Evolutionary conservation across 2,113 vertebrate species (phyloP), one percentile per base, ranked within the genome.

Genomic region (Ia io): DNA sequence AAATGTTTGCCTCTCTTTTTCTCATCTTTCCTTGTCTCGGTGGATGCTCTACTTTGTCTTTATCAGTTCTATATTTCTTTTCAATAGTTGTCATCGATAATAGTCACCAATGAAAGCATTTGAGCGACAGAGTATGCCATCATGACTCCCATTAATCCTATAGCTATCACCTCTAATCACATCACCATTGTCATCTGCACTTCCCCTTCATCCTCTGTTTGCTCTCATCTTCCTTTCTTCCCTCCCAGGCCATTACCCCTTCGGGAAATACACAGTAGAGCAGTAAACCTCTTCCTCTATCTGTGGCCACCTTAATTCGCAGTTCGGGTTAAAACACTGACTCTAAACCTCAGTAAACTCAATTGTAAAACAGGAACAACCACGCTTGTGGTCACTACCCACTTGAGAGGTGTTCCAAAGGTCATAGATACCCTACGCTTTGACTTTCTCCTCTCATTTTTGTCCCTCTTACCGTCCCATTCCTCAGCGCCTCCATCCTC

Each of bases 101-200:
- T 4, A 30, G 71, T 67, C 35, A 25, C 69, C 70, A 35, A 13
- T 6, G 69, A 53, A 51, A 61, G 44, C 51, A 25, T 28, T 1
- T 32, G 25, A 74, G 37, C 13, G 9, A 59, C 47, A 23, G 16
- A 76, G 47, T 9, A 16, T 37, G 9, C 63, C 37, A 28, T 51
- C 49, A 5, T 0, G 35, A 42, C 6, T 40, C 44, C 56, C 85
- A 22, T 25, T 28, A 47, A 87, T 35, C 20, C n/a, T 32, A 6
- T 0, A 63, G 49, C 28, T 12, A 0, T 18, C 16, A 7, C 59
- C 71, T 61, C 76, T 1, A 3, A 11, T 7, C 65, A 0, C 35
- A 10, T 32, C 1, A 22, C 59, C 22, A 3, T 0, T 2, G 40
- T 17, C 40, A 0, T 13, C 79, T 30, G 16, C 12, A 0, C 5